Conservation (phyloP, 2,797 vertebrate species). For the Ibycter americanus region DNA sequence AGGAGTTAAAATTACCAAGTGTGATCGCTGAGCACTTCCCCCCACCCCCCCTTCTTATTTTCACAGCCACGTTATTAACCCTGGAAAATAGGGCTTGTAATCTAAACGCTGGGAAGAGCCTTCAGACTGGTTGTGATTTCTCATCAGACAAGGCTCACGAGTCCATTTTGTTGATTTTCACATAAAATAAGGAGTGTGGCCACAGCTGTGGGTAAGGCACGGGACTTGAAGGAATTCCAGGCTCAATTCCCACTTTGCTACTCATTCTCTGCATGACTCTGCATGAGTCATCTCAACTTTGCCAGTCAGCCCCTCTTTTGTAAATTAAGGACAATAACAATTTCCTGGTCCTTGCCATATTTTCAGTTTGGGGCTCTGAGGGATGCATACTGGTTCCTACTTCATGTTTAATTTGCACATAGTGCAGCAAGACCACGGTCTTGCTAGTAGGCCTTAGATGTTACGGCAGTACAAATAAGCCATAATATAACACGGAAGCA, state of each 20-base stretch:
- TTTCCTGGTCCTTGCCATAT: slow-evolving; percentile 7
- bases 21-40: not conserved
- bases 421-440: not conserved
- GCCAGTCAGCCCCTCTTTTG: not conserved
- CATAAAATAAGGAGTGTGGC: not conserved
- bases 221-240: slow-evolving; percentile 7
- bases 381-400: not conserved
- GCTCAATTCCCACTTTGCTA: slow-evolving; percentile 14
- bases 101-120: not conserved
- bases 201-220: not conserved
- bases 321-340: slow-evolving; percentile 1
- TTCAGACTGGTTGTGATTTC: not conserved
- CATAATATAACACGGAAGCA: not conserved
- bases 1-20: slow-evolving; percentile 17
- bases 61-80: not conserved
- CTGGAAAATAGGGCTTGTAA: slow-evolving; percentile 10
- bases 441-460: not conserved
- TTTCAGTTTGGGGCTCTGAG: not conserved
- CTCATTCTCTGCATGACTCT: slow-evolving; percentile 6
- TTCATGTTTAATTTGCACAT: slow-evolving; percentile 5
- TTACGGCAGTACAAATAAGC: not conserved
- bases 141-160: not conserved
- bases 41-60: not conserved
- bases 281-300: slow-evolving; percentile 27
- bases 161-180: slow-evolving; percentile 5